A percentile compares a stretch with the other conserved stretches of the same genome.
These are phyloP conservation scores for Eolophus roseicapilla DNA, from an alignment of 2,113 vertebrate species.

Conservation along the genomic window DNA sequence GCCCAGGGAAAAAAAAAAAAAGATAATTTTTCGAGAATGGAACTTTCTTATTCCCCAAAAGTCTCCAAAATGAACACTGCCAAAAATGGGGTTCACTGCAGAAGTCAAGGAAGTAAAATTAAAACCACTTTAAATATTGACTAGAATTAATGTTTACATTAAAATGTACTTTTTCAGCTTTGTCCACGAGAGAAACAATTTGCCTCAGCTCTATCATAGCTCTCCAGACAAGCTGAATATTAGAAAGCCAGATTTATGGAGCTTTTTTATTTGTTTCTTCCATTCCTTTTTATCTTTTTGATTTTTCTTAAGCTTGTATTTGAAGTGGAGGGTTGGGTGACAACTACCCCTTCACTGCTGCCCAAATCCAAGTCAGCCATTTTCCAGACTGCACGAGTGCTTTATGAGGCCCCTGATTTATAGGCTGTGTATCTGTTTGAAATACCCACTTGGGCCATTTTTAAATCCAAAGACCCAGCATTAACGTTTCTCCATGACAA, in stretches of 20 bases:
- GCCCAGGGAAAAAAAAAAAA: not conserved
- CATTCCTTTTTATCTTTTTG: not conserved
- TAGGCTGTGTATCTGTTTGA: not conserved
- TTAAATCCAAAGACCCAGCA: not conserved
- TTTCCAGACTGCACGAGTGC: not conserved
- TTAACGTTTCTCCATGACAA: not conserved
- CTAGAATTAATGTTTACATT: not conserved
- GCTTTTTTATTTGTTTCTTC: not conserved
- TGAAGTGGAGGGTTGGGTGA: not conserved
- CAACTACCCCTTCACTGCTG: not conserved
- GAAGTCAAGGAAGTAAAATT: fast-evolving
- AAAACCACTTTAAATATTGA: not conserved
- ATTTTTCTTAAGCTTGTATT: not conserved
- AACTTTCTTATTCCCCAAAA: not conserved
- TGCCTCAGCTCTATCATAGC: not conserved
- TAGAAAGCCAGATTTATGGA: not conserved
- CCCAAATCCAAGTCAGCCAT: not conserved
- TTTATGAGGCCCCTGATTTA: not conserved
- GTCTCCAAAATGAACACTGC: not conserved
- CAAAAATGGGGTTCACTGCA: not conserved
- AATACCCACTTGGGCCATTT: not conserved
- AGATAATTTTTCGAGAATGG: not conserved
- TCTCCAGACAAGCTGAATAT: not conserved
- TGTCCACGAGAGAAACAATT: not conserved
- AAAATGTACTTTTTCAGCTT: not conserved